Conservation (phyloP, 2,113 vertebrate species). For the Oncorhynchus masou region DNA sequence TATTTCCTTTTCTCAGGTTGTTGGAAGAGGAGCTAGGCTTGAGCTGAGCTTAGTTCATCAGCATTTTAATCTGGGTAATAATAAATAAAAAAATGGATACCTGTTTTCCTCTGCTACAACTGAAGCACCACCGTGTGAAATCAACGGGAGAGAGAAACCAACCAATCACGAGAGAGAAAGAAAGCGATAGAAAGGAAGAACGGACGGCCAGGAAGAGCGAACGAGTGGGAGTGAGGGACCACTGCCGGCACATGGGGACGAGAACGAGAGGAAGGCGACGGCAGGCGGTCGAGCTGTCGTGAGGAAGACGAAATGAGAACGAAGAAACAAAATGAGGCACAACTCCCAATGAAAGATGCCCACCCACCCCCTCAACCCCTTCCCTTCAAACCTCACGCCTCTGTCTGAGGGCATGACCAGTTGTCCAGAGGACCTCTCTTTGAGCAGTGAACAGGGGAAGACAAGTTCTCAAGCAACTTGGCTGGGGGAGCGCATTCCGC, state of each 20-base stretch:
- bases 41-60: constrained; percentile 88
- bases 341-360: constrained; percentile 56
- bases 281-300: constrained; percentile 72
- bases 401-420: constrained; percentile 53
- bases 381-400: constrained; percentile 30
- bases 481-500: constrained; percentile 66
- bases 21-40: constrained; percentile 86
- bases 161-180: constrained; percentile 62
- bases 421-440: constrained; percentile 65
- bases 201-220: constrained; percentile 63
- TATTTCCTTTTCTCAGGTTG: constrained; percentile 68
- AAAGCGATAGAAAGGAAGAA: constrained; percentile 60
- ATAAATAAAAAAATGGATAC: constrained; percentile 96
- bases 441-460: constrained; percentile 51
- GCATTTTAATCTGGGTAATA: constrained; percentile 97
- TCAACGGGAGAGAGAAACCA: constrained; percentile 85
- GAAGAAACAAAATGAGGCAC: constrained; percentile 54
- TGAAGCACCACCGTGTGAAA: constrained; percentile 96
- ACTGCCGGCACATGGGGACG: constrained; percentile 79
- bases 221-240: constrained; percentile 55
- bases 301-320: constrained; percentile 37
- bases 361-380: constrained; percentile 25
- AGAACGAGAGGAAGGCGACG: constrained; percentile 64
- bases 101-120: constrained; percentile 99
- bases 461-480: constrained; percentile 71